phyloP scores from a whole-genome alignment of 2,113 vertebrate genomes.

The Panurus biarmicus region DNA sequence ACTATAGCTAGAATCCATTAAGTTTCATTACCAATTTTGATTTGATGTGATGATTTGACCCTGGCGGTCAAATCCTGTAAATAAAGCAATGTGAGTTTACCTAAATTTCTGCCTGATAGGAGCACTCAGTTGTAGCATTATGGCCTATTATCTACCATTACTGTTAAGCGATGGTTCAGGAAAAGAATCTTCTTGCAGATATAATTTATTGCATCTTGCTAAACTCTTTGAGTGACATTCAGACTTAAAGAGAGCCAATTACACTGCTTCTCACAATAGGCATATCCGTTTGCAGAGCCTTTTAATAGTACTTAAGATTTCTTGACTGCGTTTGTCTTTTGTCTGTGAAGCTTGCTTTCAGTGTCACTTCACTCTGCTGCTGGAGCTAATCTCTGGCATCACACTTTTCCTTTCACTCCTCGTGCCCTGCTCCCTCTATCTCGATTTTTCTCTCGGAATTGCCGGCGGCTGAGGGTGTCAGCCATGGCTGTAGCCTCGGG shows the following conservation, averaged over 20 bases:
- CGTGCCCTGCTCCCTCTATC: background rate
- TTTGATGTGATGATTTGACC: conserved; percentile 27
- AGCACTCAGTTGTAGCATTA: background rate
- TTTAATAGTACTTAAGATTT: conserved; percentile 29
- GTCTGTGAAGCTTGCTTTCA: background rate
- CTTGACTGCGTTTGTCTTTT: conserved; percentile 19
- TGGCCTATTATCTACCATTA: conserved; percentile 30
- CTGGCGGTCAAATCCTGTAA: background rate
- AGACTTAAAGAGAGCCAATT: conserved; percentile 23
- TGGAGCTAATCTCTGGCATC: conserved; percentile 5
- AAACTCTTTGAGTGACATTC: conserved; percentile 36
- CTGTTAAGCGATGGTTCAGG: background rate
- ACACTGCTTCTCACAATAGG: conserved; percentile 13
- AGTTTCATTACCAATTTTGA: conserved; percentile 3
- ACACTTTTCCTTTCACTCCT: background rate
- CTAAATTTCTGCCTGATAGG: background rate
- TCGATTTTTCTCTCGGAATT: background rate
- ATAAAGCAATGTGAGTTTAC: background rate
- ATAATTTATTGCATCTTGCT: conserved; percentile 1
- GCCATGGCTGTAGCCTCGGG: background rate
- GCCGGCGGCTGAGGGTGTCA: background rate
- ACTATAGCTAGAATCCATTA: background rate
- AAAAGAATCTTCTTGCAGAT: background rate
- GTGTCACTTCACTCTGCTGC: background rate
- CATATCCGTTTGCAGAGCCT: background rate